phyloP scores from a whole-genome alignment of 2,113 vertebrate genomes.

The Bombycilla garrulus region DNA sequence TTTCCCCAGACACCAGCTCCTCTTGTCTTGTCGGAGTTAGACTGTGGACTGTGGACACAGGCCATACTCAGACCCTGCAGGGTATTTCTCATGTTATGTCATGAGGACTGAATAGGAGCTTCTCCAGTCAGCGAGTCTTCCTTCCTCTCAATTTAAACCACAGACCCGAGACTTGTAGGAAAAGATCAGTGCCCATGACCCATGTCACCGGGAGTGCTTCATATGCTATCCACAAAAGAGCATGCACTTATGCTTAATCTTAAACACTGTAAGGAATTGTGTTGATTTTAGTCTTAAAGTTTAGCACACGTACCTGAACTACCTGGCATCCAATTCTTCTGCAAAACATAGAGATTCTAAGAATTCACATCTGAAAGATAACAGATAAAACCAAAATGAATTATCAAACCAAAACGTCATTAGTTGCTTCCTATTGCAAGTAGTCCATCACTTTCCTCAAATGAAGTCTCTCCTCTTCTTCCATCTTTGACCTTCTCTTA shows the following conservation, averaged over 20 bases:
- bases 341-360: neutral
- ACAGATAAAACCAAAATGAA: neutral
- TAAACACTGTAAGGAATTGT: neutral
- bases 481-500: neutral
- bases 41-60: neutral
- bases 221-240: neutral
- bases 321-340: neutral
- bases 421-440: neutral
- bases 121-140: neutral
- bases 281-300: neutral
- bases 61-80: neutral
- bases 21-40: accelerated
- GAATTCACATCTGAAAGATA: neutral
- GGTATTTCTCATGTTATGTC: neutral
- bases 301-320: neutral
- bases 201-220: neutral
- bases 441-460: neutral
- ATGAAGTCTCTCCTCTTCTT: neutral
- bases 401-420: neutral
- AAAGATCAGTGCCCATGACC: neutral
- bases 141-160: neutral
- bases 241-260: neutral
- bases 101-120: neutral
- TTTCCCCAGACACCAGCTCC: neutral
- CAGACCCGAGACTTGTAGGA: neutral